These are phyloP conservation scores for Hystrix cristata DNA, from an alignment of 2,113 vertebrate genomes.

Conservation along the genomic window DNA sequence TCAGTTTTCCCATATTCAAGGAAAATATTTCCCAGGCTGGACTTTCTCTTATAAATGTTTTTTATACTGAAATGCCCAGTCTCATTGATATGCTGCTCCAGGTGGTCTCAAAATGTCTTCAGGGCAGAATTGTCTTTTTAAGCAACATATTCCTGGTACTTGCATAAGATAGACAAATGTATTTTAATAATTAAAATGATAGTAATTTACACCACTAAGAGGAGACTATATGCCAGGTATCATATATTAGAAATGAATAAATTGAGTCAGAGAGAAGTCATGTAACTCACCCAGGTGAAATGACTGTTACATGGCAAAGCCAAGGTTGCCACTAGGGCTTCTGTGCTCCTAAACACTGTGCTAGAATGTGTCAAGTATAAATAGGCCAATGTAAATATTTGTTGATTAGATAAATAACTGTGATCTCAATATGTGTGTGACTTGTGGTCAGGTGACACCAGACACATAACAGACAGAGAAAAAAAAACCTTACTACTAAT, in stretches of 20 bases:
- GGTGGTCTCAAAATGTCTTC: not conserved
- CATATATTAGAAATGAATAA: not conserved
- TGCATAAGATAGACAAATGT: not conserved
- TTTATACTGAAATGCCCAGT: not conserved
- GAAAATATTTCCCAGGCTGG: not conserved
- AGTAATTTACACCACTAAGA: not conserved
- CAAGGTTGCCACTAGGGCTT: not conserved
- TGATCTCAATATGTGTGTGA: not conserved
- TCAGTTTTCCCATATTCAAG: not conserved
- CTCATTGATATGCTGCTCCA: not conserved
- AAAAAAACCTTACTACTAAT: not conserved
- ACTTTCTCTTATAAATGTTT: not conserved
- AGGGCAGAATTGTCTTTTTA: not conserved
- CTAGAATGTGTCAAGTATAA: not conserved
- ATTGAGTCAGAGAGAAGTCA: not conserved
- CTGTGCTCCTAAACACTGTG: not conserved
- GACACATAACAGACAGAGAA: not conserved
- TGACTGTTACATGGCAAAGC: not conserved
- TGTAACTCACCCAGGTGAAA: not conserved
- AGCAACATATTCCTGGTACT: not conserved
- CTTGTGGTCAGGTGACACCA: not conserved
- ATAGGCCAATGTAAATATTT: not conserved
- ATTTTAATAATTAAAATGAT: conserved; percentile 42
- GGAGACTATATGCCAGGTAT: not conserved
- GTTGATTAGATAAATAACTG: not conserved